Evolutionary conservation across 2,797 vertebrate genomes (phyloP).

Genomic region (Amniataba percoides): DNA sequence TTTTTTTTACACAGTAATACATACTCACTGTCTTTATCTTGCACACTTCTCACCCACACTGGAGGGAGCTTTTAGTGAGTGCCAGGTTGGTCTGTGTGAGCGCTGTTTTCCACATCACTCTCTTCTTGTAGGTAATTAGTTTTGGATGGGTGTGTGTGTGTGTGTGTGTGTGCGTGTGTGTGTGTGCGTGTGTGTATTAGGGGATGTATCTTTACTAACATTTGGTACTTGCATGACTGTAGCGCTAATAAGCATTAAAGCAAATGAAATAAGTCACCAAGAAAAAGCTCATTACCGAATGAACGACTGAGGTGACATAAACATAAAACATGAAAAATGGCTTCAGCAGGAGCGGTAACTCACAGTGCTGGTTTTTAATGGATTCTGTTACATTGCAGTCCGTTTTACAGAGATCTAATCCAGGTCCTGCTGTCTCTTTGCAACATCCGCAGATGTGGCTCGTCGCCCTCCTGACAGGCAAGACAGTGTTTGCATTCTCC

Average conservation of each 20-base stretch:
- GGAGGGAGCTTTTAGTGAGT: conserved; percentile 55
- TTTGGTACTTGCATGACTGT: conserved; percentile 2
- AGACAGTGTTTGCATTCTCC: neutral
- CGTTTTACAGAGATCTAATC: neutral
- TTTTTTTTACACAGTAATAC: conserved; percentile 17
- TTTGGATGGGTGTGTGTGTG: neutral
- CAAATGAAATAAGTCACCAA: neutral
- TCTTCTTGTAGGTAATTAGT: conserved; percentile 57
- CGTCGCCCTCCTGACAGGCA: neutral
- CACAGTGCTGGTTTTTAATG: neutral
- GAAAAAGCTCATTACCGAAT: conserved; percentile 13
- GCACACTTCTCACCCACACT: conserved; percentile 16
- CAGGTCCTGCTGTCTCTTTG: neutral
- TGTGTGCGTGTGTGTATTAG: conserved; percentile 12
- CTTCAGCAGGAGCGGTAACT: neutral
- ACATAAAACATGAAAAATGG: neutral
- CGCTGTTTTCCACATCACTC: conserved; percentile 57
- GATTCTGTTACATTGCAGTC: neutral
- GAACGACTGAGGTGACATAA: neutral
- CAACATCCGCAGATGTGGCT: neutral
- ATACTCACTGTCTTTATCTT: conserved; percentile 24
- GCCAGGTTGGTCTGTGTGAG: conserved; percentile 65
- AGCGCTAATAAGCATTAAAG: neutral
- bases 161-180: neutral
- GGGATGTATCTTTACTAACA: neutral